Percentiles rank a stretch among this genome's conserved stretches.
Evolutionary conservation across 2,797 vertebrate species (phyloP).

Genomic region (Megalops cyprinoides): DNA sequence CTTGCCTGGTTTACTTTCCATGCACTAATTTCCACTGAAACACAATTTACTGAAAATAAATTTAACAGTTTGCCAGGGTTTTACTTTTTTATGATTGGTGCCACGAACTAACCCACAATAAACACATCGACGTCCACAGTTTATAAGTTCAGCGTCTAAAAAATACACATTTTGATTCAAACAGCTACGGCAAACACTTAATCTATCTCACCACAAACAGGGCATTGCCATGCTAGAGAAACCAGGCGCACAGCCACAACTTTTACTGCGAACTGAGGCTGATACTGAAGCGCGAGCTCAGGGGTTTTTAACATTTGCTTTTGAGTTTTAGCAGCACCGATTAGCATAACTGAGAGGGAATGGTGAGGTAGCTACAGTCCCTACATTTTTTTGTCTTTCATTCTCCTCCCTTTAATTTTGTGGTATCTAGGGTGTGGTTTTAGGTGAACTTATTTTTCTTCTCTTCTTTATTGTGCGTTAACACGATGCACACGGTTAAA

Average conservation of each 20-base stretch:
- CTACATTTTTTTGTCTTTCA: not conserved
- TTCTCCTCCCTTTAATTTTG: not conserved
- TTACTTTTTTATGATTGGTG: not conserved
- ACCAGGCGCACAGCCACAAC: not conserved
- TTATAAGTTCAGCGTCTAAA: not conserved
- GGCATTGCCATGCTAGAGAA: not conserved
- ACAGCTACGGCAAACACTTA: not conserved
- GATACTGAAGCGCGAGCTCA: not conserved
- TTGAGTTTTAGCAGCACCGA: conserved; percentile 10
- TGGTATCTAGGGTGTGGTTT: conserved; percentile 22
- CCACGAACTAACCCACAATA: not conserved
- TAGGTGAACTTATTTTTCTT: conserved; percentile 7
- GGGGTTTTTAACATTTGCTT: not conserved
- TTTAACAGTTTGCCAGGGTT: not conserved
- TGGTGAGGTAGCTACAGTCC: conserved; percentile 8
- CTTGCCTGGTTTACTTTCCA: not conserved
- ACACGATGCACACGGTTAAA: not conserved
- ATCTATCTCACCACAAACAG: not conserved
- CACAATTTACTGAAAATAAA: not conserved
- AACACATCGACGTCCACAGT: not conserved
- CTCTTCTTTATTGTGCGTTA: not conserved
- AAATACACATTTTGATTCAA: not conserved
- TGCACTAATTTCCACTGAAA: not conserved
- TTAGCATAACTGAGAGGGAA: not conserved
- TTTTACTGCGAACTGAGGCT: conserved; percentile 13